Evolutionary conservation across 1,140 invertebrate species (phyloP).

Genomic region (Polypedilum pembai): DNA sequence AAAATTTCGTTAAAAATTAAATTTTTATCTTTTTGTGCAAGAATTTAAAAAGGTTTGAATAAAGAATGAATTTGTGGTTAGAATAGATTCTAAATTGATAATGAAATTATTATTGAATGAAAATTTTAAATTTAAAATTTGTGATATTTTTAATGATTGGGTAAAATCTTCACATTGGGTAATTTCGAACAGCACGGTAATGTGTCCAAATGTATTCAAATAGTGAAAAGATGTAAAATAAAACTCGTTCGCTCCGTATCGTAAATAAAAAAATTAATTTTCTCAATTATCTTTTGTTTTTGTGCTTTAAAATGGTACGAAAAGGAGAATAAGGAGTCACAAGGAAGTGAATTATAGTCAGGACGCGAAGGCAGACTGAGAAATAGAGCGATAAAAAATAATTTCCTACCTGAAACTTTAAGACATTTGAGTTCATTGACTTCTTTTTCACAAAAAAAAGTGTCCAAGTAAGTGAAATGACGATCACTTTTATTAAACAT

Average conservation of each 20-base stretch:
- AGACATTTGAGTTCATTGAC: conserved; percentile 24
- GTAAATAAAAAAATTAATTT: conserved; percentile 15
- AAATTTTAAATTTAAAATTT: not conserved
- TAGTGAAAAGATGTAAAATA: conserved; percentile 7
- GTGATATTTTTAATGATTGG: not conserved
- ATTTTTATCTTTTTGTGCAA: no score
- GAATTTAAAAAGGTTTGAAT: no score
- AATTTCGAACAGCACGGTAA: not conserved
- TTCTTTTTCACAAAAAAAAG: conserved; percentile 25
- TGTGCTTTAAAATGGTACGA: conserved; percentile 21
- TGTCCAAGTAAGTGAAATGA: conserved; percentile 23
- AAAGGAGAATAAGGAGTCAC: not conserved
- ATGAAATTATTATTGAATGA: not conserved
- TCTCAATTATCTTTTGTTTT: conserved; percentile 23
- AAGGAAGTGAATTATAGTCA: not conserved
- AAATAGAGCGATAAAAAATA: conserved; percentile 1
- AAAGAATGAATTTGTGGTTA: no score
- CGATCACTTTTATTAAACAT: conserved; percentile 9
- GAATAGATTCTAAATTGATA: not conserved
- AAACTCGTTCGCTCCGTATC: conserved; percentile 15
- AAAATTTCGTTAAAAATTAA: no score
- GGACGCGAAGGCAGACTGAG: not conserved
- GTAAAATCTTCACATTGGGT: not conserved
- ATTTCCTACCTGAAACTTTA: conserved; percentile 7
- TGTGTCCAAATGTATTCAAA: not conserved